Evolutionary conservation across 2,797 vertebrate genomes (phyloP), one percentile per base, ranked within the genome.

Genomic region (Alfaro cultratus): DNA sequence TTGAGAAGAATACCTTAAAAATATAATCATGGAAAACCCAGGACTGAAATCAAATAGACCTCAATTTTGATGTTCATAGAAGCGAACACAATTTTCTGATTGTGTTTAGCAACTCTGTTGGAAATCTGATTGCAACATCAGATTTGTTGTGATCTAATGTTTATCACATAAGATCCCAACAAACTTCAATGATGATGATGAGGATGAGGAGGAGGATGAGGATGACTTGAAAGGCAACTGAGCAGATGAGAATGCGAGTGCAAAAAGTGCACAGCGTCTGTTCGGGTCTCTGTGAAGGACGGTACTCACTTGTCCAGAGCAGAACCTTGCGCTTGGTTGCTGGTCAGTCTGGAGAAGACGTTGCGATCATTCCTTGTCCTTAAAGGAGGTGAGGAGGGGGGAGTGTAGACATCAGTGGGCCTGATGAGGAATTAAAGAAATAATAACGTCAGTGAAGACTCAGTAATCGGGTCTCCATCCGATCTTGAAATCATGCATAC

Each of bases 311-410:
- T 99, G 96, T 99, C 98, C 94, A 99, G 94, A 11, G 97, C 97
- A 6, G 97, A 98, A 1, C 97, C 98, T 92, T 97, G 97, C 85
- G 96, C 96, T 95, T 99, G 98, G 91, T 96, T 98, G 94, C 98
- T 99, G 43, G 97, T 99, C 75, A 99, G 97, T 26, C 99, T 96
- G 49, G 99, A 99, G 93, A 99, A 99, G 88, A 99, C 99, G 0
- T 99, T 99, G 73, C 98, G 97, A 90, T 99, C 99, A 0, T 98
- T 99, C 70, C 99, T 97, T 21, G 96, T 96, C 45, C 99, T 96
- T 60, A 98, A 96, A 23, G 98, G 98, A 55, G 99, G 99, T 39
- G 99, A 99, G 0, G 98, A 97, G 3, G 99, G 99, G 1, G 99
- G 99, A 0, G 98, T 99, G 89, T 97, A 97, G 84, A 96, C 96